A percentile compares a stretch with the other conserved stretches of the same genome.
phyloP scores from a whole-genome alignment of 2,797 vertebrate genomes.

The Bradypodion pumilum region DNA sequence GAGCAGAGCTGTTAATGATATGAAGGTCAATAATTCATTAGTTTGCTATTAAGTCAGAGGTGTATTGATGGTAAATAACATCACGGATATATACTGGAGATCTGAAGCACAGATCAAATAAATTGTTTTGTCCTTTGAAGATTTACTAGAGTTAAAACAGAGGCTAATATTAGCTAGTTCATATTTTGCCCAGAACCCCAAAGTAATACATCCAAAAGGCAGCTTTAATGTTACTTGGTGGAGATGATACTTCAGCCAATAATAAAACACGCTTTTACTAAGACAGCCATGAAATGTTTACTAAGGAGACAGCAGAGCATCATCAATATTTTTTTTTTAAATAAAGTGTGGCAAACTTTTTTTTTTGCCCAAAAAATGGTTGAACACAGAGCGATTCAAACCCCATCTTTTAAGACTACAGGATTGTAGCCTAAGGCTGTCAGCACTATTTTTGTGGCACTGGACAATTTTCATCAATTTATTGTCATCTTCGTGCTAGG shows the following conservation, averaged over 20 bases:
- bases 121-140: neutral
- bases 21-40: too few relatives aligned
- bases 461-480: neutral
- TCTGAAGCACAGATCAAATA: too few relatives aligned
- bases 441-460: too few relatives aligned
- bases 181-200: neutral
- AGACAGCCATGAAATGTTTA: neutral
- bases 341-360: too few relatives aligned
- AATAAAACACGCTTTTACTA: neutral
- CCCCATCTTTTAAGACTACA: too few relatives aligned
- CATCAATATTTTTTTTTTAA: too few relatives aligned
- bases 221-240: neutral
- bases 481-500: neutral
- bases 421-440: neutral
- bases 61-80: too few relatives aligned
- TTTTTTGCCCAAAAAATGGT: too few relatives aligned
- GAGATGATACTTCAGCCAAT: neutral
- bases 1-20: too few relatives aligned
- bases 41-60: too few relatives aligned
- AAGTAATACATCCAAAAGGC: neutral
- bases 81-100: too few relatives aligned
- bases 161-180: neutral
- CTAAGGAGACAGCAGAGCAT: neutral
- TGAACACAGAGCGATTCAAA: neutral
- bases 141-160: neutral